A percentile compares a stretch with the other conserved stretches of the same genome.
These are phyloP conservation scores for Watsonalla cultraria DNA, from an alignment of 2,888 invertebrate genomes.

Conservation along the genomic window DNA sequence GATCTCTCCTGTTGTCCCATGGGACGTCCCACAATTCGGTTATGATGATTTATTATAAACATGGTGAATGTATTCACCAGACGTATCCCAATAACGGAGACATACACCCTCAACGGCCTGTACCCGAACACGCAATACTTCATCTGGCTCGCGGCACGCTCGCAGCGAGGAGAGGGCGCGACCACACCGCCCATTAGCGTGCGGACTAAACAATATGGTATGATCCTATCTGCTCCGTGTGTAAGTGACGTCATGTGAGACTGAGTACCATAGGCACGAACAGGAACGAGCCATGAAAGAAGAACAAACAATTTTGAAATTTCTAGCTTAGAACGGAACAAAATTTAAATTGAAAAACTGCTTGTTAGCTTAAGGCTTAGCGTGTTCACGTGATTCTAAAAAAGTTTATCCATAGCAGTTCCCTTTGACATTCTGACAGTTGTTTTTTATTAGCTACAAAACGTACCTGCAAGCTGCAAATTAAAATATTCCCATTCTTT, in stretches of 20 bases:
- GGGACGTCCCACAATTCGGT: no score
- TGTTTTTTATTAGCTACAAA: no score
- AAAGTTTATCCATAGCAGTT: background rate
- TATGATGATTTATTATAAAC: background rate
- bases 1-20: no score
- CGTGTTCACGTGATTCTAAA: background rate
- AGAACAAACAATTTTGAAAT: background rate
- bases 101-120: slow-evolving; percentile 92
- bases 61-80: slow-evolving; percentile 35
- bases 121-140: slow-evolving; percentile 98
- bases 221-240: slow-evolving; percentile 60
- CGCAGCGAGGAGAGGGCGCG: slow-evolving; percentile 95
- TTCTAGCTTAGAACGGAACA: no score
- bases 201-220: slow-evolving; percentile 98
- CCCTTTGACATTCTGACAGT: no score
- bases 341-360: no score
- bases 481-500: slow-evolving; percentile 5
- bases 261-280: slow-evolving; percentile 24
- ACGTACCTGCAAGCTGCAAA: no score
- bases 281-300: slow-evolving; percentile 15
- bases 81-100: slow-evolving; percentile 89
- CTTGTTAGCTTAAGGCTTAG: no score
- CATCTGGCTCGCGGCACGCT: slow-evolving; percentile 97
- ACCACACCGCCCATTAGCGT: slow-evolving; percentile 96
- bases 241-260: slow-evolving; percentile 25